These are phyloP conservation scores for Acipenser ruthenus DNA, from an alignment of 2,797 vertebrate species.

Conservation along the genomic window DNA sequence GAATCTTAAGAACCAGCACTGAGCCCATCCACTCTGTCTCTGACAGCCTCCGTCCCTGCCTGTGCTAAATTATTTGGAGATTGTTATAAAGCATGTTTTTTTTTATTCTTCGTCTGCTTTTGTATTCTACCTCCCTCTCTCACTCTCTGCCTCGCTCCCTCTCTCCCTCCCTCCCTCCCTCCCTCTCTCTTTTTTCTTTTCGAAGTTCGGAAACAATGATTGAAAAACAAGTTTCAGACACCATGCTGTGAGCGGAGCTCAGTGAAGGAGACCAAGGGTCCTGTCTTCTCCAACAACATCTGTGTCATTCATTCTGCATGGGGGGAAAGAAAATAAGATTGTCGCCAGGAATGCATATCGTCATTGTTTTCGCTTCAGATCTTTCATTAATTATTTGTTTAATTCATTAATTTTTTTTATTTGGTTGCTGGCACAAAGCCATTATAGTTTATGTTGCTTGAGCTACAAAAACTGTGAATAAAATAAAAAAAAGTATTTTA, in stretches of 20 bases:
- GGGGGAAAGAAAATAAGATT: conserved; percentile 37
- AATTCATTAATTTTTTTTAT: conserved; percentile 47
- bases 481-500: background rate
- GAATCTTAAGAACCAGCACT: background rate
- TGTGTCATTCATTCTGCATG: conserved; percentile 62
- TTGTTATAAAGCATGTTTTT: conserved; percentile 52
- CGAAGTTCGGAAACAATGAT: conserved; percentile 57
- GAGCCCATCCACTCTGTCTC: conserved; percentile 27
- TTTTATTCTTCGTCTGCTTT: conserved; percentile 47
- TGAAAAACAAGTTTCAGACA: conserved; percentile 70
- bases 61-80: conserved; percentile 45
- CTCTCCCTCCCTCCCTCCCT: conserved; percentile 33
- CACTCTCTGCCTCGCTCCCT: conserved; percentile 21
- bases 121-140: conserved; percentile 42
- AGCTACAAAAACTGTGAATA: conserved; percentile 16
- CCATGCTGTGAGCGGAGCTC: conserved; percentile 65
- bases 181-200: conserved; percentile 41
- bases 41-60: conserved; percentile 33
- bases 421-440: conserved; percentile 32
- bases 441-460: conserved; percentile 15
- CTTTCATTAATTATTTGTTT: conserved; percentile 49
- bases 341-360: conserved; percentile 27
- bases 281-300: conserved; percentile 67
- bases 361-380: conserved; percentile 40
- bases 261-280: conserved; percentile 52